Base-by-base conservation (phyloP, 2,888 invertebrate species). In the Drosophila dives region DNA sequence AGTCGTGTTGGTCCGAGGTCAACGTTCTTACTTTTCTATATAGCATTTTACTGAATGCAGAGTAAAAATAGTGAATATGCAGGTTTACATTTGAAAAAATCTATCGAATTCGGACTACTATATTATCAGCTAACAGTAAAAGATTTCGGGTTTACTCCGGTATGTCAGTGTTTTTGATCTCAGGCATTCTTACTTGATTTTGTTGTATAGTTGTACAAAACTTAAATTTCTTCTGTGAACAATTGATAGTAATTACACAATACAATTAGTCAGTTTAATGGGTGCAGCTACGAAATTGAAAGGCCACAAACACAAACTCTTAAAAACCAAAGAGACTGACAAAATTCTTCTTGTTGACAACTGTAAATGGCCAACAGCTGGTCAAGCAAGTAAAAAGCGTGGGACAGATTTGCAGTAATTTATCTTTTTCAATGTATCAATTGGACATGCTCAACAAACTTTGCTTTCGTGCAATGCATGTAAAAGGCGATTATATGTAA, bases 371-470 rank as follows among this genome's bases (percentile, higher is more conserved):
- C 11, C 36, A 61, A 36, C 64, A 38, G 36, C n/a, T 50, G 64
- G 64, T 50, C 64, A 64, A 7, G 15, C 20, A 32, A 40, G 10
- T 26, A 23, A 40, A 63, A 65, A 64, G 51, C 65, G 65, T 65
- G 65, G 65, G 64, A 64, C 64, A 64, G 10, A 64, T 64, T 64
- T 49, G 38, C 50, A 40, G 49, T 29, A 51, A 51, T 65, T 65
- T 53, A 65, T 65, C 65, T 65, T 34, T 64, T 40, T 45, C 26
- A 64, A 65, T 65, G 65, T 56, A 56, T 56, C 56, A 40, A 32
- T 56, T 40, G 40, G 40, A 56, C 56, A 56, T 42, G 56, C 20
- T 32, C 20, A 15, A 15, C 40, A 20, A 56, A 40, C 11, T n/a
- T 56, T 32, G 42, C 7, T 32, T 17, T 56, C 42, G 56, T 56